Base-by-base conservation (phyloP, 2,113 vertebrate genomes). In the Rhabdornis inornatus region DNA sequence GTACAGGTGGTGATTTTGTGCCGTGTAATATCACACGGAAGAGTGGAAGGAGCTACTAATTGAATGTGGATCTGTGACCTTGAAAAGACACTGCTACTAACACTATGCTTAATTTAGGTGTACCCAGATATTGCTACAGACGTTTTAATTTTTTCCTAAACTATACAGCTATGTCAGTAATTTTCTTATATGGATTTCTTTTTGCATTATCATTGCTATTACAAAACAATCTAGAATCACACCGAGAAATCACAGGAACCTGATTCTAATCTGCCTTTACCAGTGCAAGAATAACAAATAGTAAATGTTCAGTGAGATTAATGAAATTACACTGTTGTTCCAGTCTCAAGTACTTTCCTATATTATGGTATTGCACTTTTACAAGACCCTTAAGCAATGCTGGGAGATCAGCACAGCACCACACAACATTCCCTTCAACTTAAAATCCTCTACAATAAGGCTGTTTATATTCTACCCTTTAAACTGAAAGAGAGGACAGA, bases 11-110 rank as follows among this genome's bases (percentile, higher is more conserved):
- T 4, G 11, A n/a, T 35, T 87, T 83, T 23, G 8, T 35, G 37
- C 9, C 2, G 1, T 11, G 8, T 25, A 66, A 5, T 18, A 79
- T 10, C 14, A 28, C n/a, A 45, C 0, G 0, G n/a, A n/a, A n/a
- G n/a, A 11, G 28, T 69, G 40, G 61, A 93, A 90, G 47, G 24
- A 86, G 53, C 30, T 79, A 13, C 15, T 61, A 52, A 61, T 0
- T 30, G 50, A 81, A 66, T 2, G 14, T 12, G 20, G 30, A 35
- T 45, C 66, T 53, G 47, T 0, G 19, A 78, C 44, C 39, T 56
- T 49, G n/a, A 45, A 66, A 89, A 94, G 40, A 47, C 55, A 45
- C 13, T 37, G 50, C 30, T 83, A 22, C 57, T 76, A 87, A 59
- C 25, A 10, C 10, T 8, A 2, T 30, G 23, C 47, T 93, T 60